phyloP scores from a whole-genome alignment of 92 coral and sea anemone species.

The Epizoanthus illoricatus region DNA sequence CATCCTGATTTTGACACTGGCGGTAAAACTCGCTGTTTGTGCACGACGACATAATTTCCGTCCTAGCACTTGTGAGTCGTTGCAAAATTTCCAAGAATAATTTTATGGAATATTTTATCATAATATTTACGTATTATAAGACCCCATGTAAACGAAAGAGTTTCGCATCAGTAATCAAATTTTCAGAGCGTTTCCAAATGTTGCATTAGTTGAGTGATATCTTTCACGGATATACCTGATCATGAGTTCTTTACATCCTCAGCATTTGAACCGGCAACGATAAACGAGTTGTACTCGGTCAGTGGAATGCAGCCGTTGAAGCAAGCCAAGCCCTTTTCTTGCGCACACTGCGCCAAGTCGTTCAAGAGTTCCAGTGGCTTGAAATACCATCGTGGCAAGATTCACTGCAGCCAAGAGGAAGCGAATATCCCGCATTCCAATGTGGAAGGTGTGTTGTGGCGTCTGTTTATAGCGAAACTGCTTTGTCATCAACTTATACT shows the following conservation, averaged over 20 bases:
- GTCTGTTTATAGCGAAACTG: slow-evolving; percentile 10
- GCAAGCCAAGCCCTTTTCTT: slow-evolving; percentile 56
- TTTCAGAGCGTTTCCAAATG: background rate
- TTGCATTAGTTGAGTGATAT: background rate
- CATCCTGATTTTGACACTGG: background rate
- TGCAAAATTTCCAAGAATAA: background rate
- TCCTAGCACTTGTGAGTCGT: background rate
- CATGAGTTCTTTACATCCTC: background rate
- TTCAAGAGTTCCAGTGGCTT: slow-evolving; percentile 80
- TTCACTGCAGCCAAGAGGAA: slow-evolving; percentile 49
- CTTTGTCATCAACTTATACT: slow-evolving; percentile 16
- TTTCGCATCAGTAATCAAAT: slow-evolving; percentile 11
- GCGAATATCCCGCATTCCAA: slow-evolving; percentile 13
- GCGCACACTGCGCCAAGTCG: slow-evolving; percentile 62
- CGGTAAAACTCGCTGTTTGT: too few species aligned
- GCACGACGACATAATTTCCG: background rate
- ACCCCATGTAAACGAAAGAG: background rate
- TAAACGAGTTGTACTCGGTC: background rate
- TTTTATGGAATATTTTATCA: background rate
- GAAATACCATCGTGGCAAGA: slow-evolving; percentile 67
- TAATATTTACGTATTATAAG: background rate
- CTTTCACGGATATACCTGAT: background rate
- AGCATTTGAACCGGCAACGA: slow-evolving; percentile 5
- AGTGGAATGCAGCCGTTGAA: slow-evolving; percentile 69
- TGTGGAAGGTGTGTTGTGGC: slow-evolving; percentile 18